Evolutionary conservation across 2,113 vertebrate genomes (phyloP).

Genomic region (Talpa occidentalis): DNA sequence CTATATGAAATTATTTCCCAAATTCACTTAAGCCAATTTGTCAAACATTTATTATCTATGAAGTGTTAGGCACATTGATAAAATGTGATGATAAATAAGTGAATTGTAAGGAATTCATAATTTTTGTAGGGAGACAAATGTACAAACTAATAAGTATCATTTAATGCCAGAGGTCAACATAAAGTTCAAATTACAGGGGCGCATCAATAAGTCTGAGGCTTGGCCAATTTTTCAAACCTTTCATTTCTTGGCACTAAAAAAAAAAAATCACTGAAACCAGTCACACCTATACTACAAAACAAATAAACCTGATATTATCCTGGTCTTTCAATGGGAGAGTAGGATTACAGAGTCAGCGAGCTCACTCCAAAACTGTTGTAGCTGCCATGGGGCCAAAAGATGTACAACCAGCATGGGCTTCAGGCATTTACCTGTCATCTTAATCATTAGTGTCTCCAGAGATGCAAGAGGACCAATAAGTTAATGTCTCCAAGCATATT

Average conservation of each 20-base stretch:
- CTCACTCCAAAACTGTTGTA: background rate
- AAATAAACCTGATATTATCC: background rate
- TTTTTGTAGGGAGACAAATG: background rate
- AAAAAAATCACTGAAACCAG: background rate
- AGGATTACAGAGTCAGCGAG: background rate
- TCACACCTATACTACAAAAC: background rate
- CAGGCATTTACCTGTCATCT: slow-evolving; percentile 13
- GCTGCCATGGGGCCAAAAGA: background rate
- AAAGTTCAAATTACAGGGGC: slow-evolving; percentile 24
- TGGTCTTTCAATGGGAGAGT: background rate
- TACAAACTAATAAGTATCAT: background rate
- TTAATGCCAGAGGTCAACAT: background rate
- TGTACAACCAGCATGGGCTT: background rate
- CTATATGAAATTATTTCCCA: background rate
- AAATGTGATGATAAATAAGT: background rate
- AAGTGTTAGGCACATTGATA: background rate
- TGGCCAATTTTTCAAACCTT: background rate
- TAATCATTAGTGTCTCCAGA: slow-evolving; percentile 24
- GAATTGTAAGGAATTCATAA: slow-evolving; percentile 41
- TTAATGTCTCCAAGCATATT: background rate
- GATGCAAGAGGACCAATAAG: slow-evolving; percentile 19
- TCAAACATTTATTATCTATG: background rate
- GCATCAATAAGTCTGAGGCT: background rate
- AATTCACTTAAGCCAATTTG: background rate
- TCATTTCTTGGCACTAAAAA: slow-evolving; percentile 26